Percentiles rank a stretch among this genome's conserved stretches.
phyloP scores from a whole-genome alignment of 2,797 vertebrate genomes.

The Gallinago nigripennis region DNA sequence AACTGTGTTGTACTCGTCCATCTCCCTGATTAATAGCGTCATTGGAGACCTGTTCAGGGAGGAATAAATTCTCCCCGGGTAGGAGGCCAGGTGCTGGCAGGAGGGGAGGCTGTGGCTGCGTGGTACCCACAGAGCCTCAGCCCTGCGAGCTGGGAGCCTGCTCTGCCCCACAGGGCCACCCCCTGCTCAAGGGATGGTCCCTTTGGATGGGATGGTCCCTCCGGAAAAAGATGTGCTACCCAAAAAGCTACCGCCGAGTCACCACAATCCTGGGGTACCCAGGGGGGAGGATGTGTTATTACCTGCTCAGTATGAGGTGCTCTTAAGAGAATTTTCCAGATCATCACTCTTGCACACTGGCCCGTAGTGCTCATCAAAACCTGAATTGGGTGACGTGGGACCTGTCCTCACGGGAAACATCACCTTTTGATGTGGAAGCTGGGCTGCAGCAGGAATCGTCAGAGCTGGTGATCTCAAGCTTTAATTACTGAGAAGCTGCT shows the following conservation, averaged over 20 bases:
- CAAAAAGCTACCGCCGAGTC: fast-evolving
- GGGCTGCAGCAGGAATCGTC: neutral
- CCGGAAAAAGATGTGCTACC: neutral
- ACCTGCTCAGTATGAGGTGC: neutral
- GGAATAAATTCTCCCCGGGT: constrained; percentile 19
- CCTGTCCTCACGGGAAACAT: neutral
- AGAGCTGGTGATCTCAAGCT: neutral
- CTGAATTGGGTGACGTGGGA: neutral
- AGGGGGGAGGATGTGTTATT: neutral
- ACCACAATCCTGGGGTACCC: fast-evolving
- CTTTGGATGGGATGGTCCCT: neutral
- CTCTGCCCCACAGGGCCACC: neutral
- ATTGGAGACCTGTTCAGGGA: neutral
- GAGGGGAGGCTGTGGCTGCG: neutral
- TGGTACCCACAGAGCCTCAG: neutral
- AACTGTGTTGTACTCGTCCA: neutral
- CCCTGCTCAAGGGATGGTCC: neutral
- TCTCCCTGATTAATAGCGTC: constrained; percentile 17
- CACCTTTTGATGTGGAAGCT: neutral
- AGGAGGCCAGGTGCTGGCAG: neutral
- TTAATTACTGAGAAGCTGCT: neutral
- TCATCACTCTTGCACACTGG: neutral
- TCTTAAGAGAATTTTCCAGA: neutral
- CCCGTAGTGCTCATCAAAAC: neutral
- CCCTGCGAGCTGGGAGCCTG: neutral